These are phyloP conservation scores for Aselliscus stoliczkanus DNA, from an alignment of 2,797 vertebrate genomes.

Conservation along the genomic window DNA sequence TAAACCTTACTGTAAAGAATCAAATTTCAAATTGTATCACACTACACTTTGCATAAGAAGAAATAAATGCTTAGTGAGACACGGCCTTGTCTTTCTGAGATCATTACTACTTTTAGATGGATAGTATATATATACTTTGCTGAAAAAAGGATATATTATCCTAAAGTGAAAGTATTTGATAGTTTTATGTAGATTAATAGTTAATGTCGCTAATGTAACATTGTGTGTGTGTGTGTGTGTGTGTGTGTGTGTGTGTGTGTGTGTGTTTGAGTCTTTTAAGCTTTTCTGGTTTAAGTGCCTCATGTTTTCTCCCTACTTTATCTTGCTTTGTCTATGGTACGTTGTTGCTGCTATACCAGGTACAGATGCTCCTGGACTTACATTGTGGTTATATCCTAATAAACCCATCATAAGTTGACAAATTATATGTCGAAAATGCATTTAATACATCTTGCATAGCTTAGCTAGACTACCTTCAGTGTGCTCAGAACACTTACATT, in stretches of 20 bases:
- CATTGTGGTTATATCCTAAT: background rate
- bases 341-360: constrained; percentile 57
- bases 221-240: constrained; percentile 38
- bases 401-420: background rate
- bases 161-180: background rate
- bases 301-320: constrained; percentile 44
- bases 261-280: background rate
- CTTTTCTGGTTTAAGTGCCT: background rate
- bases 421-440: background rate
- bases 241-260: constrained; percentile 25
- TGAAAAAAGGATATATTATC: background rate
- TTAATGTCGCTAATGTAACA: background rate
- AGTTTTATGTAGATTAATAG: background rate
- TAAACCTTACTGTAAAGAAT: background rate
- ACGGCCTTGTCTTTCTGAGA: background rate
- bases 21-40: background rate
- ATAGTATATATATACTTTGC: background rate
- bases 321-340: constrained; percentile 57
- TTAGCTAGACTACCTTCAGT: background rate
- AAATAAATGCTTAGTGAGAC: background rate
- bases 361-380: background rate
- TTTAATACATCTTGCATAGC: background rate
- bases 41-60: background rate
- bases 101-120: background rate
- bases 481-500: background rate